Conservation (phyloP, 2,113 vertebrate genomes). For the Bostrychus sinensis region DNA sequence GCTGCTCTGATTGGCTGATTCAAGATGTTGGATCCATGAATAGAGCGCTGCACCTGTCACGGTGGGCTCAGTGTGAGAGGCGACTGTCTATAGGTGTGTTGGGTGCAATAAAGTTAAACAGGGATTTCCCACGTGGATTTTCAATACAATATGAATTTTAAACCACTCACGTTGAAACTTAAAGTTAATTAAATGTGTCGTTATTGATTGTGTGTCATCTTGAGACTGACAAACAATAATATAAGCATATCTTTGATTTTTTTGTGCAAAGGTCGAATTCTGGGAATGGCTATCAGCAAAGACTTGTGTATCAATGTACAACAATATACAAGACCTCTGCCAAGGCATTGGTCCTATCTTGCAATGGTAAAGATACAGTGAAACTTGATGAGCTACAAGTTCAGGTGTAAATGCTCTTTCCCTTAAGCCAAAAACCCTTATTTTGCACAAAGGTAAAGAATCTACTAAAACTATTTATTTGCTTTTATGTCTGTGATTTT, state of each 20-base stretch:
- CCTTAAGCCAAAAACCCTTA: not conserved
- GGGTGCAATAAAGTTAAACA: constrained; percentile 36
- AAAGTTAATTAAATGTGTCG: not conserved
- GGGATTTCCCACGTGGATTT: not conserved
- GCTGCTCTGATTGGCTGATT: constrained; percentile 61
- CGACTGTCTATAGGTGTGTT: constrained; percentile 32
- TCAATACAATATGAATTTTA: not conserved
- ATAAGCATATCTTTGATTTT: no score
- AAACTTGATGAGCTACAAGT: no score
- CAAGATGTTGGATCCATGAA: constrained; percentile 41
- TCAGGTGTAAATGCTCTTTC: not conserved
- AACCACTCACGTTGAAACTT: not conserved
- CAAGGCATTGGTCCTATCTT: no score
- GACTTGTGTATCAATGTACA: no score
- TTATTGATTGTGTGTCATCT: not conserved
- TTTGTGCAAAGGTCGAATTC: no score
- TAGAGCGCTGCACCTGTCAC: constrained; percentile 76
- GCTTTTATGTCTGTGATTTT: no score
- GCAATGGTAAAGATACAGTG: no score
- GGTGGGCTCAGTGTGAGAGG: constrained; percentile 27
- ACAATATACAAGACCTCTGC: no score
- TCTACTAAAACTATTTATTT: no score
- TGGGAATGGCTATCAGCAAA: no score
- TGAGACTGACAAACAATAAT: not conserved
- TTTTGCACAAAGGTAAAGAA: no score